phyloP scores from a whole-genome alignment of 2,888 invertebrate species.

The Polyommatus iphigenia region DNA sequence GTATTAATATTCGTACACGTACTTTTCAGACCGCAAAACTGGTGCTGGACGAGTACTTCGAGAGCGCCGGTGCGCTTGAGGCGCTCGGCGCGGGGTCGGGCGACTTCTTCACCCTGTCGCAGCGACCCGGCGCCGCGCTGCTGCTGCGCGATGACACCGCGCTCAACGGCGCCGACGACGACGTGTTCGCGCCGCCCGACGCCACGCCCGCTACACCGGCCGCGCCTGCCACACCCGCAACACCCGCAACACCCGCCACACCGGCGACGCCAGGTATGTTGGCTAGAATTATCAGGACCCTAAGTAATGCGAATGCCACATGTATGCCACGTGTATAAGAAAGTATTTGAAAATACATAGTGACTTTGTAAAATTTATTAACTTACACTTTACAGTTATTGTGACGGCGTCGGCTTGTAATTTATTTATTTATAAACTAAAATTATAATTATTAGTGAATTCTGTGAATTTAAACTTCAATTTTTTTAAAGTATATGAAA shows the following conservation, averaged over 20 bases:
- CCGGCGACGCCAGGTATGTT: slow-evolving; percentile 19
- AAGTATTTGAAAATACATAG: no score
- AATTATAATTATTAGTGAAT: no score
- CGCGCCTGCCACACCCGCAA: neutral
- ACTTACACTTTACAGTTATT: no score
- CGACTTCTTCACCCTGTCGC: slow-evolving; percentile 78
- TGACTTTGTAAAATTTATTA: no score
- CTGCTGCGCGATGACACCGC: slow-evolving; percentile 69
- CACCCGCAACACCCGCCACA: slow-evolving; percentile 29
- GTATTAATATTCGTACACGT: neutral
- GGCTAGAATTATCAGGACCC: no score
- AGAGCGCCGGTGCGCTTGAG: slow-evolving; percentile 73
- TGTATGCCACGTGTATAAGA: no score
- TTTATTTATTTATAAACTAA: no score
- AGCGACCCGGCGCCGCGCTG: slow-evolving; percentile 74
- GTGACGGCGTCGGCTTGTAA: no score
- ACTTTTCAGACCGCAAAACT: slow-evolving; percentile 88
- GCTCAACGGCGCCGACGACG: slow-evolving; percentile 71
- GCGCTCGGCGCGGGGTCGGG: slow-evolving; percentile 74
- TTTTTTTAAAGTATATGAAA: neutral
- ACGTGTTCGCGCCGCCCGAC: slow-evolving; percentile 59
- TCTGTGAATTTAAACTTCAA: neutral
- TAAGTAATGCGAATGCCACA: no score
- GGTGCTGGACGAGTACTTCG: slow-evolving; percentile 92
- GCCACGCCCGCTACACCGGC: slow-evolving; percentile 22